Evolutionary conservation across 2,888 invertebrate species (phyloP), one percentile per base, ranked within the genome.

Genomic region (Apodemia duryi): DNA sequence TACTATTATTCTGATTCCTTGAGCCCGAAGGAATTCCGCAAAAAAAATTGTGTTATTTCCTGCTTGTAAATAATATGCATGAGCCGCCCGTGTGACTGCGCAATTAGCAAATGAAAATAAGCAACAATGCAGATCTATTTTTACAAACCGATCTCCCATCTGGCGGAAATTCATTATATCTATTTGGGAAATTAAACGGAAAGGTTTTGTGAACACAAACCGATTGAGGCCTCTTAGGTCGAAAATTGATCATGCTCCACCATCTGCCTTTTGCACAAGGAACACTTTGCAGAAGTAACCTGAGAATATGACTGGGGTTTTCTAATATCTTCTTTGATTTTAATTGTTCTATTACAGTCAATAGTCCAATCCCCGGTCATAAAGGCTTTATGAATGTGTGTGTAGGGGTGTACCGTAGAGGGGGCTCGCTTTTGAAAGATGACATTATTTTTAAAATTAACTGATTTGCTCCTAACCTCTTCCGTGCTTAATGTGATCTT

Each of bases 141-240:
- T 67, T 1, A 49, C 49, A 29, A 65, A 5, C 62, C 63, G 65
- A 38, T 67, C 67, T 6, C 61, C 13, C 28, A 10, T 6, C n/a
- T 73, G 74, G 1, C 74, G 60, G 38, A 75, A 75, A 1, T 72
- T 64, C 38, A 62, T 13, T 1, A 74, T 65, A 38, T 66, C 64
- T 21, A 46, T 2, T 7, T 71, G 71, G 0, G 70, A 71, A 5
- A 72, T 68, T 10, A 75, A 61, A 0, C 66, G 65, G 62, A 75
- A 75, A 11, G 70, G 67, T 51, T 67, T 71, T 13, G 65, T 63
- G 4, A 43, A n/a, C 2, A 54, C 29, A 29, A 28, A 28, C 54
- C 28, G 28, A 29, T 54, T 54, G 54, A 54, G 54, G 10, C 54
- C 54, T 43, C 43, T 43, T 11, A 43, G 43, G 43, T 43, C 43